These are phyloP conservation scores for Siniperca obscura DNA, from an alignment of 2,797 vertebrate genomes.

Conservation along the genomic window DNA sequence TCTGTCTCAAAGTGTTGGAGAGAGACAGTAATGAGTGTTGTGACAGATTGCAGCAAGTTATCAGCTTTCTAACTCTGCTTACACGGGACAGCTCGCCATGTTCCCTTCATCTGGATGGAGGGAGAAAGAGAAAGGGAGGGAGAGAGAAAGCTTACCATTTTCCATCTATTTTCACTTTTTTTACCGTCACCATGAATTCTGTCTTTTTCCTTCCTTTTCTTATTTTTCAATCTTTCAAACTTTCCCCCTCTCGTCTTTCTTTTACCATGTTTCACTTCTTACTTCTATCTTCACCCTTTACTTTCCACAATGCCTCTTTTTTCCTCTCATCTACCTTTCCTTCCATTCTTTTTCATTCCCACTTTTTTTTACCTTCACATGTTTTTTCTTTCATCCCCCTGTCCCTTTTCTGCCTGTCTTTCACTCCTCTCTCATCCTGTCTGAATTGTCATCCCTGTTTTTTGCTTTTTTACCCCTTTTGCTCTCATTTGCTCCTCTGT, in stretches of 20 bases:
- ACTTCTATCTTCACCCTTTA: neutral
- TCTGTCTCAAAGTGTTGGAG: conserved; percentile 27
- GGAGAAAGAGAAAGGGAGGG: neutral
- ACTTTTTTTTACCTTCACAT: no score
- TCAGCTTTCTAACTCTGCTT: conserved; percentile 44
- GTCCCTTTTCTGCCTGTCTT: no score
- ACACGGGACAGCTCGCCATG: conserved; percentile 2
- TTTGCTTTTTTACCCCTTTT: neutral
- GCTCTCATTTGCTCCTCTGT: neutral
- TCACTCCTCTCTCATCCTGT: neutral
- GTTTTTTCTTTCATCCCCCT: no score
- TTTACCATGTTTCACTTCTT: neutral
- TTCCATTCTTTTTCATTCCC: neutral
- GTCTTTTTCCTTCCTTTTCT: neutral
- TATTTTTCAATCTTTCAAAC: neutral
- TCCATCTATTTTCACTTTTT: neutral
- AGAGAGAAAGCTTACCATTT: neutral
- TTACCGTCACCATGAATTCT: neutral
- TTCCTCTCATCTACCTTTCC: neutral
- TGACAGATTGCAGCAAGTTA: conserved; percentile 61
- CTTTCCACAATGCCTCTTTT: neutral
- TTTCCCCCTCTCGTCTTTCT: no score
- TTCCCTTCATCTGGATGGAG: conserved; percentile 16
- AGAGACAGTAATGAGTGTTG: conserved; percentile 58
- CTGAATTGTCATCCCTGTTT: neutral